Conservation (phyloP, 2,797 vertebrate genomes). For the Megaceryle alcyon region DNA sequence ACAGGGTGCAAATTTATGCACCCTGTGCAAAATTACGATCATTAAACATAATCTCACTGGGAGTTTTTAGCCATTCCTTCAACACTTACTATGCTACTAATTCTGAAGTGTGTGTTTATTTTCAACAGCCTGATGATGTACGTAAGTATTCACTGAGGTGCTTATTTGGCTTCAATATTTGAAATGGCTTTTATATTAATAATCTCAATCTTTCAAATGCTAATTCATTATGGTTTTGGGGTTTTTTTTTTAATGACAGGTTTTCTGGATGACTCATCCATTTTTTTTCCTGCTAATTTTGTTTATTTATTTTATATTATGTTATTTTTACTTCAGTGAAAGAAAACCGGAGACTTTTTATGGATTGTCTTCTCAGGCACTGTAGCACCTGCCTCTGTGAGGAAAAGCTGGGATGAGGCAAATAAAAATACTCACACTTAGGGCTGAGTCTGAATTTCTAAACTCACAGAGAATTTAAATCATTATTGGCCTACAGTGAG, state of each 20-base stretch:
- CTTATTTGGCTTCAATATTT: neutral
- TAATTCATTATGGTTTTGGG: neutral
- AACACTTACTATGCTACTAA: neutral
- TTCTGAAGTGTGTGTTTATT: neutral
- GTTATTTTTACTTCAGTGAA: neutral
- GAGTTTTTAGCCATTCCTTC: neutral
- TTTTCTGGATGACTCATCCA: neutral
- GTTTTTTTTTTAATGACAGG: neutral
- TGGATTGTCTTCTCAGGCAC: neutral
- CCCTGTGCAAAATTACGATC: neutral
- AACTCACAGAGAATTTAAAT: slow-evolving; percentile 11
- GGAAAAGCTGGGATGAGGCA: neutral
- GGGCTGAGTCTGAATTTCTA: neutral
- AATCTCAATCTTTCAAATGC: neutral
- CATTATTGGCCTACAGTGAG: neutral
- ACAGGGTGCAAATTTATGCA: neutral
- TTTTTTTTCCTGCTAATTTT: neutral
- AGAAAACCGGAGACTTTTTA: neutral
- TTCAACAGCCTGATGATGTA: neutral
- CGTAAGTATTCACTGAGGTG: neutral
- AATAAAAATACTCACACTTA: slow-evolving; percentile 30
- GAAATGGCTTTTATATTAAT: neutral
- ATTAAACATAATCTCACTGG: neutral
- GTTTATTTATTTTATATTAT: neutral
- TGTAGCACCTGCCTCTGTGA: neutral